Evolutionary conservation across 2,113 vertebrate genomes (phyloP).

Genomic region (Caretta caretta): DNA sequence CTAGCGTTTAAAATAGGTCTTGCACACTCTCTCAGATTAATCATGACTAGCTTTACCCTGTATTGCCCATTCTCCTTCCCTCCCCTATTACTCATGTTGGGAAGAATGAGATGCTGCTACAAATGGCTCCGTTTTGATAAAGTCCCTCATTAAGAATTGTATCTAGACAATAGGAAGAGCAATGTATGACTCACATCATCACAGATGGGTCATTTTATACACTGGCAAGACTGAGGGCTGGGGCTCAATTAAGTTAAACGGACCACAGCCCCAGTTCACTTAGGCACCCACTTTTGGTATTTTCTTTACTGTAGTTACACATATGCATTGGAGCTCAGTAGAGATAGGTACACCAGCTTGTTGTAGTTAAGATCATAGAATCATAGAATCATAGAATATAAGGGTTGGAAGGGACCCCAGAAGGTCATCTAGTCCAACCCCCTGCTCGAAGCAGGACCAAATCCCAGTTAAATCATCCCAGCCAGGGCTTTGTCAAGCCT

Average conservation of each 20-base stretch:
- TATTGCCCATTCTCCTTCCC: neutral
- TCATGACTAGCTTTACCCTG: slow-evolving; percentile 37
- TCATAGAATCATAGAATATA: too few relatives aligned
- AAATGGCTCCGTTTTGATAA: neutral
- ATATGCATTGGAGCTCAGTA: neutral
- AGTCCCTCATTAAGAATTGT: neutral
- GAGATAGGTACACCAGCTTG: neutral
- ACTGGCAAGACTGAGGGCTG: neutral
- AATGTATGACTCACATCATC: neutral
- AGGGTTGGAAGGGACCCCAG: too few relatives aligned
- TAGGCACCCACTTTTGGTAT: neutral
- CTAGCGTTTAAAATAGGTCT: slow-evolving; percentile 74
- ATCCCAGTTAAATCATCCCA: too few relatives aligned
- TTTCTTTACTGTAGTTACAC: neutral
- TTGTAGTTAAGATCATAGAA: neutral
- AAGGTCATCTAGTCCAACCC: too few relatives aligned
- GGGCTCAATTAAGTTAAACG: neutral
- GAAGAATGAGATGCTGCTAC: neutral
- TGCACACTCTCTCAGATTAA: slow-evolving; percentile 56
- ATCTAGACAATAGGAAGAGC: neutral
- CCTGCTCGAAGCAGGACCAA: too few relatives aligned
- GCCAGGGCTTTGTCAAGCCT: too few relatives aligned
- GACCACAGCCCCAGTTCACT: neutral
- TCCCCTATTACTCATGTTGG: neutral
- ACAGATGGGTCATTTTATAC: neutral